These are phyloP conservation scores for Cecropterus lyciades DNA, from an alignment of 1,140 invertebrate species.

Conservation along the genomic window DNA sequence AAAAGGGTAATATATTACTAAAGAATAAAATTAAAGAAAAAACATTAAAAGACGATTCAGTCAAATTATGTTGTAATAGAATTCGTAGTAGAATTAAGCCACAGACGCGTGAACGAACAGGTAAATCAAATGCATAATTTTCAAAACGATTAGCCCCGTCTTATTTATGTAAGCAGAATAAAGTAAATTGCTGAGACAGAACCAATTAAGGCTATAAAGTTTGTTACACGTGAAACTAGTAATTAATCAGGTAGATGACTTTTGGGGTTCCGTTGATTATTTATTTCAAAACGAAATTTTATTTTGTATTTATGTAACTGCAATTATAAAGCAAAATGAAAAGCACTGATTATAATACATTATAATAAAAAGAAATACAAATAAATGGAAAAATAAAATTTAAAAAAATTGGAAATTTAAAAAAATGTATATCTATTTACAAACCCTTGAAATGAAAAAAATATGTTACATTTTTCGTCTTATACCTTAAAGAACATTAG, in stretches of 20 bases:
- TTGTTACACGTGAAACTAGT: conserved; percentile 49
- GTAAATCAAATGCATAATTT: conserved; percentile 48
- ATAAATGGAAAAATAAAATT: no score
- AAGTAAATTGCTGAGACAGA: conserved; percentile 57
- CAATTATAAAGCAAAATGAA: no score
- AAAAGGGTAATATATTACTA: not conserved
- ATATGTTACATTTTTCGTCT: no score
- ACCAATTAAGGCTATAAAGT: conserved; percentile 56
- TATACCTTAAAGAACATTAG: no score
- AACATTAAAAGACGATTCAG: not conserved
- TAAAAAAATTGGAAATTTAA: no score
- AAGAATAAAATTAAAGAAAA: conserved; percentile 3
- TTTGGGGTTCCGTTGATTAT: conserved; percentile 27
- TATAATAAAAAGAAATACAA: no score
- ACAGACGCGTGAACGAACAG: conserved; percentile 42
- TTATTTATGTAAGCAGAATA: conserved; percentile 54
- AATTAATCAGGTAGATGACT: conserved; percentile 46
- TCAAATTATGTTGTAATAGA: conserved; percentile 14
- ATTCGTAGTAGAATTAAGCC: conserved; percentile 44
- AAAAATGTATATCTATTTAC: no score
- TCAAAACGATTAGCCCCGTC: conserved; percentile 44
- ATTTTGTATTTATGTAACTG: no score
- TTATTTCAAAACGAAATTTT: no score
- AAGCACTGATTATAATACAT: no score
- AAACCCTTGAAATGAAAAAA: no score